A percentile compares a stretch with the other conserved stretches of the same genome.
These are phyloP conservation scores for Pangasianodon hypophthalmus DNA, from an alignment of 2,113 vertebrate species.

Conservation along the genomic window DNA sequence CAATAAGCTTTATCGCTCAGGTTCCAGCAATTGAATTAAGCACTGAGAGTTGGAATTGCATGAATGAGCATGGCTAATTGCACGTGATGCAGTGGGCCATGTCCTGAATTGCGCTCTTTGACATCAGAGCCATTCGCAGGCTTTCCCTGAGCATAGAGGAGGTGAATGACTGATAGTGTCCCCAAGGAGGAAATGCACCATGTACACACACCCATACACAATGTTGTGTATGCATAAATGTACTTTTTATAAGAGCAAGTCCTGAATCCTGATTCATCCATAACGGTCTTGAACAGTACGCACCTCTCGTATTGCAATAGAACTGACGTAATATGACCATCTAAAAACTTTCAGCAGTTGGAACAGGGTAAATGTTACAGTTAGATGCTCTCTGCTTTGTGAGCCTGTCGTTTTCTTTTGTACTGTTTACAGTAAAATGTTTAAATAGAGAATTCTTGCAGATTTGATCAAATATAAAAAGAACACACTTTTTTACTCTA, in stretches of 20 bases:
- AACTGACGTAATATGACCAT: not conserved
- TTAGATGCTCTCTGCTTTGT: not conserved
- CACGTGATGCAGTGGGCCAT: slow-evolving; percentile 50
- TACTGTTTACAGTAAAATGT: not conserved
- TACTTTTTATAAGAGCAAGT: not conserved
- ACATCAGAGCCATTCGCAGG: slow-evolving; percentile 19
- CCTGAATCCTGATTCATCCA: not conserved
- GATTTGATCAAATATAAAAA: not conserved
- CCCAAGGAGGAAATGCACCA: not conserved
- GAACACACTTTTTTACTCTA: not conserved
- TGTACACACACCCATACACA: slow-evolving; percentile 20
- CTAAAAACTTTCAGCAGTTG: slow-evolving; percentile 5
- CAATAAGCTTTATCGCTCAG: slow-evolving; percentile 31
- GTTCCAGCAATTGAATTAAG: slow-evolving; percentile 62
- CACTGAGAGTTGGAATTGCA: slow-evolving; percentile 40
- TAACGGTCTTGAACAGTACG: not conserved
- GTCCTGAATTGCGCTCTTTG: slow-evolving; percentile 38
- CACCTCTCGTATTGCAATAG: not conserved
- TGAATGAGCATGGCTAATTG: slow-evolving; percentile 42
- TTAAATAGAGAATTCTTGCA: not conserved
- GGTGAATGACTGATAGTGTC: slow-evolving; percentile 16
- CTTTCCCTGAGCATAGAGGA: not conserved
- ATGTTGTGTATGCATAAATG: not conserved
- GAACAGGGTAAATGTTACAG: not conserved
- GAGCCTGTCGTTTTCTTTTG: not conserved